A percentile compares a stretch with the other conserved stretches of the same genome.
Conservation (phyloP, 2,888 invertebrate species). For the Rhagophthalmus giganteus region DNA sequence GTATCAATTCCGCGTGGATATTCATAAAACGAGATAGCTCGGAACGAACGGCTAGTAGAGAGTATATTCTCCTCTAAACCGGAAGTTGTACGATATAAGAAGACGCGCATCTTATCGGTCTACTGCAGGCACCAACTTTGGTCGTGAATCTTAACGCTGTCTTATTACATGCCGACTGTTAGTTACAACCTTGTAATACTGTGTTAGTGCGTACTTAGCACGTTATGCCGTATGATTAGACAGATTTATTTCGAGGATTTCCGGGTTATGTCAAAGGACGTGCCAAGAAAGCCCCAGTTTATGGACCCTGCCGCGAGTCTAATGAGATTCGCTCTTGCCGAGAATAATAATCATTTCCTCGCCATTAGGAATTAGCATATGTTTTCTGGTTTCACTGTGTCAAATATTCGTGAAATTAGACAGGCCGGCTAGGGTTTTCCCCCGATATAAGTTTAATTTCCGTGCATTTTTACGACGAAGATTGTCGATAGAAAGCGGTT, state of each 20-base stretch:
- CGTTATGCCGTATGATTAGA: slow-evolving; percentile 55
- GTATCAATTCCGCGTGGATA: slow-evolving; percentile 35
- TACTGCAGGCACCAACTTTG: slow-evolving; percentile 38
- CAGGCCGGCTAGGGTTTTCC: neutral
- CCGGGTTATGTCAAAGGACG: slow-evolving; percentile 51
- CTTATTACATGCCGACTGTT: slow-evolving; percentile 45
- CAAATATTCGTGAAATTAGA: slow-evolving; percentile 5
- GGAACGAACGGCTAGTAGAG: slow-evolving; percentile 26
- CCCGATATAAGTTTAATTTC: neutral
- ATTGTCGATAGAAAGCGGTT: too few species aligned
- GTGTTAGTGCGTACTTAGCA: slow-evolving; percentile 54
- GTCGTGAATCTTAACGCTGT: slow-evolving; percentile 39
- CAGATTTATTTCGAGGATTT: slow-evolving; percentile 54
- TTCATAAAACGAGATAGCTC: slow-evolving; percentile 39
- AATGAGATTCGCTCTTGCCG: slow-evolving; percentile 50
- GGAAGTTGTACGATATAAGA: slow-evolving; percentile 35
- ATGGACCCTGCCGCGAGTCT: slow-evolving; percentile 43
- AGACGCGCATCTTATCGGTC: slow-evolving; percentile 38
- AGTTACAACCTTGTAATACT: slow-evolving; percentile 50
- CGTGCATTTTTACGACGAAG: neutral
- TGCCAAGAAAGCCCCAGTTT: slow-evolving; percentile 42
- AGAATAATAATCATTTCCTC: slow-evolving; percentile 47
- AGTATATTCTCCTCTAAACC: slow-evolving; percentile 32
- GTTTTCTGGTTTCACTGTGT: slow-evolving; percentile 35
- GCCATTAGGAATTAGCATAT: slow-evolving; percentile 49